phyloP scores from a whole-genome alignment of 53 echinoderm and acorn worm species.

The Zoroaster sp. region DNA sequence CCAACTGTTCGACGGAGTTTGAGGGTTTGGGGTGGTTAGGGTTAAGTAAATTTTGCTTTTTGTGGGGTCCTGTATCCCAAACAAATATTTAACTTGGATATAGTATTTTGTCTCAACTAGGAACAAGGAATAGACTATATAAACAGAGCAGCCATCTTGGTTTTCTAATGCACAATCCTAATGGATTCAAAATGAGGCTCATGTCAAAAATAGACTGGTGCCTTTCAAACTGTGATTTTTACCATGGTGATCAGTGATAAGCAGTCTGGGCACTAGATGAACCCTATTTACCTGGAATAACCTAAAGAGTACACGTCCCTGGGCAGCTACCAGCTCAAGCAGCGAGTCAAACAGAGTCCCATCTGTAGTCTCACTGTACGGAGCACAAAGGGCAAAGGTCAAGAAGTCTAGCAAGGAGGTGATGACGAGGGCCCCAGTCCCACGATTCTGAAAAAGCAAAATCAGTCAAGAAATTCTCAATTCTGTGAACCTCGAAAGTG shows the following conservation, averaged over 20 bases:
- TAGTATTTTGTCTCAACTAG: too few relatives aligned
- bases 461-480: too few relatives aligned
- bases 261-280: background rate
- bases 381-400: constrained; percentile 98
- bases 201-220: background rate
- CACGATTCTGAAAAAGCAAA: constrained; percentile 66
- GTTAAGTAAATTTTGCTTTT: too few relatives aligned
- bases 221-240: background rate
- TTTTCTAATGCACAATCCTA: too few relatives aligned
- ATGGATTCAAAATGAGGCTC: background rate
- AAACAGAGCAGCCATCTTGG: too few relatives aligned
- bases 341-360: constrained; percentile 90
- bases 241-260: background rate
- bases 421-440: constrained; percentile 97
- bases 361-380: constrained; percentile 98
- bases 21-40: too few relatives aligned
- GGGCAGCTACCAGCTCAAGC: constrained; percentile 82
- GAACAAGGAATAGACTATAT: too few relatives aligned
- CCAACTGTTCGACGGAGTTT: too few relatives aligned
- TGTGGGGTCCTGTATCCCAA: too few relatives aligned
- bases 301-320: constrained; percentile 94
- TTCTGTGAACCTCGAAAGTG: too few relatives aligned
- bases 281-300: constrained; percentile 82
- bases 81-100: too few relatives aligned
- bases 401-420: constrained; percentile 94